Evolutionary conservation across 2,888 invertebrate species (phyloP).

Genomic region (Priocnemis perturbator): DNA sequence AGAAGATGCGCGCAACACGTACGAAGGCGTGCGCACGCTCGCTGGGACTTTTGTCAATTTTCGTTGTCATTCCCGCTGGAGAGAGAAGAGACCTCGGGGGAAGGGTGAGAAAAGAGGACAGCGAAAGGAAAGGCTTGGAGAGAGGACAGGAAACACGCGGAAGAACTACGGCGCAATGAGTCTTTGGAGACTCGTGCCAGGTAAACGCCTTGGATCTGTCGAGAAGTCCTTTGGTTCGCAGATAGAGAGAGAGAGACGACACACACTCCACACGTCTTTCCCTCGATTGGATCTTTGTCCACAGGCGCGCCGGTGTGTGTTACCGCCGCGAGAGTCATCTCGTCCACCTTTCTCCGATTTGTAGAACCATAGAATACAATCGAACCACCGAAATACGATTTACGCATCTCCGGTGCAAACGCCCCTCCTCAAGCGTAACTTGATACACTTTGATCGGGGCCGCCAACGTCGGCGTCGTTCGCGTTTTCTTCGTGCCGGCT

Average conservation of each 20-base stretch:
- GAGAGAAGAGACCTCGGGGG: too few species aligned
- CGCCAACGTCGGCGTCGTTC: too few species aligned
- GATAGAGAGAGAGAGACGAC: too few species aligned
- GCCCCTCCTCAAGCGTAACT: too few species aligned
- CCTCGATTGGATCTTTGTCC: constrained; percentile 44
- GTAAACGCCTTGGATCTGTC: constrained; percentile 46
- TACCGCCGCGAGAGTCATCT: too few species aligned
- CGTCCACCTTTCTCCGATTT: too few species aligned
- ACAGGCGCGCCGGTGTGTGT: constrained; percentile 4
- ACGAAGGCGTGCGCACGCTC: constrained; percentile 7
- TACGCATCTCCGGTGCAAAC: too few species aligned
- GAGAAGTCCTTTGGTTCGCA: constrained; percentile 21
- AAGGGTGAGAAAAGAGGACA: constrained; percentile 17
- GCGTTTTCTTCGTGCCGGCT: too few species aligned
- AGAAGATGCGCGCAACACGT: constrained; percentile 6
- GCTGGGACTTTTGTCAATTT: constrained; percentile 51
- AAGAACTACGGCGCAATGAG: constrained; percentile 39
- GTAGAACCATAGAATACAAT: too few species aligned
- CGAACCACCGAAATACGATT: too few species aligned
- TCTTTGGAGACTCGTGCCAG: constrained; percentile 48
- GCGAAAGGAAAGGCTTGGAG: constrained; percentile 15
- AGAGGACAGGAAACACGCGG: constrained; percentile 27
- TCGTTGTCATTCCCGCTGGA: constrained; percentile 45
- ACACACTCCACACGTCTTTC: constrained; percentile 29
- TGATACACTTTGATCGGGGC: too few species aligned